These are phyloP conservation scores for Lasioglossum villosulum DNA, from an alignment of 2,888 invertebrate species.

Conservation along the genomic window DNA sequence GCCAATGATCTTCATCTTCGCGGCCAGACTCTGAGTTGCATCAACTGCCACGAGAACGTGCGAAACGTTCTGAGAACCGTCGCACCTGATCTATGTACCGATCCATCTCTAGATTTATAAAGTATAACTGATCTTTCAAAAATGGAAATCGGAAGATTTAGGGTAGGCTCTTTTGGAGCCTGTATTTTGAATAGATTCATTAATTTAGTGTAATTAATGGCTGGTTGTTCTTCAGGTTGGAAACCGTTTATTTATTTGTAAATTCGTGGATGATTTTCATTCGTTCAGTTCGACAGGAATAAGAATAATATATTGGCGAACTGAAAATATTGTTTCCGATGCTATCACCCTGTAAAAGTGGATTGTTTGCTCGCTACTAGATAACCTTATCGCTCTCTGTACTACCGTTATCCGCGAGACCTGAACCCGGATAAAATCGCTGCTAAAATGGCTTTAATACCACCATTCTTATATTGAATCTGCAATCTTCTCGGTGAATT, in stretches of 20 bases:
- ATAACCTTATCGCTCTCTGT: neutral
- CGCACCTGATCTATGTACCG: constrained; percentile 69
- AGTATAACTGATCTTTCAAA: neutral
- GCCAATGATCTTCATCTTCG: constrained; percentile 85
- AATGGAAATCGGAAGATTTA: neutral
- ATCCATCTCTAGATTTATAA: neutral
- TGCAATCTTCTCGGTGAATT: neutral
- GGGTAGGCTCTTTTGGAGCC: neutral
- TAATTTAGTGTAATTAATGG: neutral
- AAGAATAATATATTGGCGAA: neutral
- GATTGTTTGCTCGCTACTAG: neutral
- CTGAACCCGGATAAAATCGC: neutral
- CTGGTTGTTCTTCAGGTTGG: neutral
- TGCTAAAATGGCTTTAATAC: neutral
- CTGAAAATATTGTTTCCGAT: neutral
- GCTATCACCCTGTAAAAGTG: neutral
- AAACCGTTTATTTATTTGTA: neutral
- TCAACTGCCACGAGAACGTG: constrained; percentile 83
- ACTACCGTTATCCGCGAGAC: neutral
- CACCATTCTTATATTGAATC: neutral
- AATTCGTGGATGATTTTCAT: neutral
- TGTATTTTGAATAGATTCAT: neutral
- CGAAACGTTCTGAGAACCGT: constrained; percentile 62
- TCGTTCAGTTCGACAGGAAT: neutral
- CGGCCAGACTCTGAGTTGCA: constrained; percentile 85